A percentile compares a stretch with the other conserved stretches of the same genome.
Conservation (phyloP, 2,888 invertebrate genomes). For the Sylvicola fuscatus region DNA sequence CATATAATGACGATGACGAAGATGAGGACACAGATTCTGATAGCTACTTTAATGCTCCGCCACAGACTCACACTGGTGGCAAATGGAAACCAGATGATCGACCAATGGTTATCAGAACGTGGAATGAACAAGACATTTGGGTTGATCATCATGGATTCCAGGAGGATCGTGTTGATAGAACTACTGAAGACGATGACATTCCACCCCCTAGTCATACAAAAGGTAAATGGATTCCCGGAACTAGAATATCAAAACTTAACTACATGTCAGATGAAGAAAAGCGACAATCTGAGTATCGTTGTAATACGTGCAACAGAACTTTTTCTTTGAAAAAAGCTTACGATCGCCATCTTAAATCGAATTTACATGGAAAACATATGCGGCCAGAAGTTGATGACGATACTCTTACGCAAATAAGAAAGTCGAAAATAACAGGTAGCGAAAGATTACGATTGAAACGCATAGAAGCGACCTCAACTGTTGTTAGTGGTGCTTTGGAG, state of each 20-base stretch:
- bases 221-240: constrained; percentile 66
- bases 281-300: constrained; percentile 46
- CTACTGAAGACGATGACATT: constrained; percentile 27
- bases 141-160: not conserved
- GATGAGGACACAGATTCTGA: constrained; percentile 32
- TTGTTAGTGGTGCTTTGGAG: not conserved
- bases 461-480: constrained; percentile 1
- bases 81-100: constrained; percentile 50
- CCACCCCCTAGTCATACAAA: constrained; percentile 51
- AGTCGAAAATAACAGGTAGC: no score
- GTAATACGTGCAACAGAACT: constrained; percentile 56
- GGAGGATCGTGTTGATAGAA: constrained; percentile 7
- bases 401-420: constrained; percentile 1
- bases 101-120: constrained; percentile 10
- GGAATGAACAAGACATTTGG: constrained; percentile 11
- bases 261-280: constrained; percentile 28
- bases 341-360: constrained; percentile 54
- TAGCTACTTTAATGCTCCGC: constrained; percentile 24
- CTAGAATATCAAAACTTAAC: constrained; percentile 32
- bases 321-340: constrained; percentile 53
- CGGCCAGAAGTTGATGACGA: constrained; percentile 48
- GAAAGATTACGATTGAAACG: constrained; percentile 6
- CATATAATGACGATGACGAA: constrained; percentile 17
- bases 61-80: constrained; percentile 37
- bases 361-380: constrained; percentile 45